These are phyloP conservation scores for Polypterus bichir DNA, from an alignment of 2,113 vertebrate genomes.

Conservation along the genomic window DNA sequence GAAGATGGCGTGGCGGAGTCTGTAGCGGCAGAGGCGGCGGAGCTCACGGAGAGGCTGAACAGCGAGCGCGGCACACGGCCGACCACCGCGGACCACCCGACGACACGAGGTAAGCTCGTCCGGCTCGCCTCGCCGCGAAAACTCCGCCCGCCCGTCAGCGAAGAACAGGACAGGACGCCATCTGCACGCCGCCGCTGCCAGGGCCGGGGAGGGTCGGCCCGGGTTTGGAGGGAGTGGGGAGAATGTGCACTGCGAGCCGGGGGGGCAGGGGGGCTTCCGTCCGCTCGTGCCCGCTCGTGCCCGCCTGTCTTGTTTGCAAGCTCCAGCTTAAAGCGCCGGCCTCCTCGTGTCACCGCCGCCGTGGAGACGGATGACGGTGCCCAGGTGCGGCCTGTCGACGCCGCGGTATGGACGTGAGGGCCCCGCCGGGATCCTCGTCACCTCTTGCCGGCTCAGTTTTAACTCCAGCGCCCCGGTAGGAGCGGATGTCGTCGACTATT, in stretches of 20 bases:
- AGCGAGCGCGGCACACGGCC: not conserved
- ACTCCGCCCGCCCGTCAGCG: not conserved
- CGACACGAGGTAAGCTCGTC: too few species aligned
- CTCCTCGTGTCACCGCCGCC: not conserved
- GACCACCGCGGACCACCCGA: not conserved
- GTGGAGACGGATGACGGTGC: not conserved
- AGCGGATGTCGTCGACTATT: not conserved
- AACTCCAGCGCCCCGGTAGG: not conserved
- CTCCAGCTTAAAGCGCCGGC: not conserved
- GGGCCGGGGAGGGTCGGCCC: not conserved
- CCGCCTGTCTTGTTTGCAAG: too few species aligned
- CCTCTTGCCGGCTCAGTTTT: not conserved
- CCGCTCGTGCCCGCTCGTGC: not conserved
- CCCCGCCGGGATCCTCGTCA: not conserved
- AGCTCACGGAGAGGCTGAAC: not conserved
- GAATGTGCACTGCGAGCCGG: not conserved
- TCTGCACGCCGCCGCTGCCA: not conserved
- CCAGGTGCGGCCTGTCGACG: not conserved
- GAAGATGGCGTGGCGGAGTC: not conserved
- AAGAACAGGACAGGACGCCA: not conserved
- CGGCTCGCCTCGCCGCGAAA: not conserved
- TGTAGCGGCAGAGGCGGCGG: not conserved
- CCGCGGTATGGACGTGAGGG: not conserved
- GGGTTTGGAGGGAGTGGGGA: not conserved
- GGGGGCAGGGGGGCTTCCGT: not conserved